phyloP scores from a whole-genome alignment of 2,888 invertebrate genomes.

The Pammene fasciana region DNA sequence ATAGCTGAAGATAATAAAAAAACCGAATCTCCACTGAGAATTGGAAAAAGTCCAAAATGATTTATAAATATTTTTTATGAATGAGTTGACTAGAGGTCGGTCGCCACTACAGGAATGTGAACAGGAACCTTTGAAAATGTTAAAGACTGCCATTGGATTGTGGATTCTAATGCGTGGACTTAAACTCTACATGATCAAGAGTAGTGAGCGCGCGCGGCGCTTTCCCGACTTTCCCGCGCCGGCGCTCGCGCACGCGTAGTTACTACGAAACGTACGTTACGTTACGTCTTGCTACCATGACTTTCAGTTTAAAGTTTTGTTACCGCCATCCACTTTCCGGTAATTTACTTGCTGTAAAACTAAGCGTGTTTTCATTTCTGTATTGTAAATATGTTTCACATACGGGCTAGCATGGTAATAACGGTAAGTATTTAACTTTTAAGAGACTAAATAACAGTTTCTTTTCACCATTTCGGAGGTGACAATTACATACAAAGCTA shows the following conservation, averaged over 20 bases:
- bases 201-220: constrained; percentile 58
- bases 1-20: constrained; percentile 9
- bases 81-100: constrained; percentile 59
- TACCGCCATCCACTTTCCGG: constrained; percentile 16
- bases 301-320: constrained; percentile 37
- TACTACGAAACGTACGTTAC: constrained; percentile 37
- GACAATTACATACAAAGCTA: no score
- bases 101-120: constrained; percentile 69
- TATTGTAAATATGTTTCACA: neutral
- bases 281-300: constrained; percentile 36
- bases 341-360: constrained; percentile 3
- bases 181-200: neutral
- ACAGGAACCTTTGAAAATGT: constrained; percentile 49
- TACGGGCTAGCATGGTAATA: no score
- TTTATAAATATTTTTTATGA: constrained; percentile 58
- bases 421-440: neutral
- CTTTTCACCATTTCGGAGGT: no score
- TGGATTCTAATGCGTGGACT: neutral
- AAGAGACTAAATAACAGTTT: neutral
- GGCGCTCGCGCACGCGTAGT: constrained; percentile 53
- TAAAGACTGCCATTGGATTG: neutral
- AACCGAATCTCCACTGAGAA: constrained; percentile 11
- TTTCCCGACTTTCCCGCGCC: constrained; percentile 75
- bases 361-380: constrained; percentile 1
- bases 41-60: constrained; percentile 40